These are phyloP conservation scores for Pocillopora grandis DNA, from an alignment of 92 coral and sea anemone species.

Conservation along the genomic window DNA sequence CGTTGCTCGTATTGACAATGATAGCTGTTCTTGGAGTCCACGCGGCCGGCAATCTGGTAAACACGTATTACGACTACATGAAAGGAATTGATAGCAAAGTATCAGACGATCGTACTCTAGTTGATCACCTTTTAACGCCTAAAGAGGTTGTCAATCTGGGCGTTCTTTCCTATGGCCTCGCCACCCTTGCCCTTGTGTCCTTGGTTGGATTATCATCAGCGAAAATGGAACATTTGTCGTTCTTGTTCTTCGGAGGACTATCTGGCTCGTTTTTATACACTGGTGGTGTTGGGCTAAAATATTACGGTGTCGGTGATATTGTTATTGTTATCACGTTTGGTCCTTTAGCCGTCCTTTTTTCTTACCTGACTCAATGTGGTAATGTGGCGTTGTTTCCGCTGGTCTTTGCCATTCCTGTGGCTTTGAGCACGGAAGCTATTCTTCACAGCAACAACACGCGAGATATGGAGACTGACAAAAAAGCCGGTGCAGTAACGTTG, in stretches of 20 bases:
- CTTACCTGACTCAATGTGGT: constrained; percentile 88
- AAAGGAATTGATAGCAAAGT: constrained; percentile 96
- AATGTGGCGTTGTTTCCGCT: constrained; percentile 72
- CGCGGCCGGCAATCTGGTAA: constrained; percentile 96
- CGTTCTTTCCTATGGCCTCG: constrained; percentile 72
- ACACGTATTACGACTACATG: constrained; percentile 92
- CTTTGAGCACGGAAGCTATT: constrained; percentile 91
- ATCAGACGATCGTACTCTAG: constrained; percentile 95
- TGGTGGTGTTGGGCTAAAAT: constrained; percentile 95
- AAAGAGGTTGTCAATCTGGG: constrained; percentile 95
- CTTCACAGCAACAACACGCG: constrained; percentile 94
- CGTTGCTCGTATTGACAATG: constrained; percentile 64
- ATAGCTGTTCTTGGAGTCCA: constrained; percentile 91
- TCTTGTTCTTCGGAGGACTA: constrained; percentile 93
- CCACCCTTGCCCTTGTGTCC: constrained; percentile 76
- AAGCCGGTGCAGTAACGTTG: constrained; percentile 85
- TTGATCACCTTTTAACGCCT: constrained; percentile 85
- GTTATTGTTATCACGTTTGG: constrained; percentile 96
- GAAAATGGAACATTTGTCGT: constrained; percentile 90
- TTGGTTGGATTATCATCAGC: constrained; percentile 88
- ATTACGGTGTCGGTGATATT: constrained; percentile 93
- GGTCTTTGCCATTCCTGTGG: constrained; percentile 84
- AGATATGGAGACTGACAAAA: constrained; percentile 81
- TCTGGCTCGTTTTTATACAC: constrained; percentile 98
- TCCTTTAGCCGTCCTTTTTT: constrained; percentile 93